These are phyloP conservation scores for Leuciscus idus DNA, from an alignment of 2,113 vertebrate genomes.

Conservation along the genomic window DNA sequence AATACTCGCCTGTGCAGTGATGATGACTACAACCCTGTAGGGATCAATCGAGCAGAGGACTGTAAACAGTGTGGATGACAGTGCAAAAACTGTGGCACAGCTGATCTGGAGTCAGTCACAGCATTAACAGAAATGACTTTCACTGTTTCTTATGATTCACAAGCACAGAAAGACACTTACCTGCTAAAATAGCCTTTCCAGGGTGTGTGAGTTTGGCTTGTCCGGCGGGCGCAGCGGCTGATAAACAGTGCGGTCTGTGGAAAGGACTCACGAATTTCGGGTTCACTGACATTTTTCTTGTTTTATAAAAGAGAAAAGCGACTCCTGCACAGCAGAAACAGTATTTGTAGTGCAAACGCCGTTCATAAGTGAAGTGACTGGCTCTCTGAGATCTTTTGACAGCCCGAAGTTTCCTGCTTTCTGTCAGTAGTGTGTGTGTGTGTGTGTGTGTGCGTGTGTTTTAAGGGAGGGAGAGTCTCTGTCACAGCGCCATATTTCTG, in stretches of 20 bases:
- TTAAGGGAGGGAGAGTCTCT: constrained; percentile 60
- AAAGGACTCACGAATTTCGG: constrained; percentile 65
- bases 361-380: constrained; percentile 58
- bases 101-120: background rate
- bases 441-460: background rate
- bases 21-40: constrained; percentile 40
- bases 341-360: background rate
- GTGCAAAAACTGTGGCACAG: constrained; percentile 25
- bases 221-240: constrained; percentile 78
- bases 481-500: constrained; percentile 64
- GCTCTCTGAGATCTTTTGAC: constrained; percentile 46
- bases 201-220: constrained; percentile 83
- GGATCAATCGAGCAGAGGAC: constrained; percentile 28
- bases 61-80: constrained; percentile 33
- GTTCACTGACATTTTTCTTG: constrained; percentile 64
- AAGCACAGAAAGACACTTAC: constrained; percentile 65
- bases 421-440: constrained; percentile 46
- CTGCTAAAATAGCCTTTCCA: constrained; percentile 86
- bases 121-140: background rate
- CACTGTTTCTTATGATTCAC: background rate
- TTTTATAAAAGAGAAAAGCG: background rate
- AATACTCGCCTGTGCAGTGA: constrained; percentile 48
- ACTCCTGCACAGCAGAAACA: background rate
- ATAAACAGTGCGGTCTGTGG: constrained; percentile 69
- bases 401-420: constrained; percentile 52